Evolutionary conservation across 2,888 invertebrate species (phyloP), one percentile per base, ranked within the genome.

Genomic region (Chelonus formosanus): DNA sequence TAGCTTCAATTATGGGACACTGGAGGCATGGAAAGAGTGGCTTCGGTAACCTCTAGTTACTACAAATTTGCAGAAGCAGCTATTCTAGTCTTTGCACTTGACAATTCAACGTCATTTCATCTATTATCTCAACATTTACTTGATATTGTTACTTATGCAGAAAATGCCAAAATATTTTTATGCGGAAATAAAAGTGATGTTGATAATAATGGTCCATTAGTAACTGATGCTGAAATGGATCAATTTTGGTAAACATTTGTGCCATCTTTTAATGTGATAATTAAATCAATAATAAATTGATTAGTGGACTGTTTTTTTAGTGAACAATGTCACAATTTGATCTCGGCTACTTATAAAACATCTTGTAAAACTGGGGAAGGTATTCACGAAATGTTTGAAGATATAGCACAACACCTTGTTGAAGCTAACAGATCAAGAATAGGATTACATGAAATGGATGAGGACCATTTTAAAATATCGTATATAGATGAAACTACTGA

Each of bases 51-150:
- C 7, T 95, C 95, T 36, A 95, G 95, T 80, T 97, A 97, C 83
- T 97, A 96, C 84, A 96, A 97, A 85, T 96, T 96, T 86, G 94
- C 97, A 3, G 96, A 96, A 83, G 97, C 96, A 68, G 97, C 96
- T 66, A 91, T 97, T 75, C 86, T 97, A 70, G 96, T 96, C 4
- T 97, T 96, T 86, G 92, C 95, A 45, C 86, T 95, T 71, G 95
- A 96, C 80, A 95, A 95, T 86, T 91, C 93, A 5, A 93, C 96
- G 45, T 96, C 96, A 5, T 97, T 97, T 86, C 94, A 96, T 85
- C 89, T 94, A 32, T 84, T 97, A 50, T 95, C 96, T 48, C 96
- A 97, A 81, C 96, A 97, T 84, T 86, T 97, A 60, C 87, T 97
- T 61, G 97, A 97, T 80, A 95, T 96, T 78, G 95, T 96, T 3